A percentile compares a stretch with the other conserved stretches of the same genome.
These are phyloP conservation scores for Drepanosiphum platanoidis DNA, from an alignment of 2,888 invertebrate genomes.

Conservation along the genomic window DNA sequence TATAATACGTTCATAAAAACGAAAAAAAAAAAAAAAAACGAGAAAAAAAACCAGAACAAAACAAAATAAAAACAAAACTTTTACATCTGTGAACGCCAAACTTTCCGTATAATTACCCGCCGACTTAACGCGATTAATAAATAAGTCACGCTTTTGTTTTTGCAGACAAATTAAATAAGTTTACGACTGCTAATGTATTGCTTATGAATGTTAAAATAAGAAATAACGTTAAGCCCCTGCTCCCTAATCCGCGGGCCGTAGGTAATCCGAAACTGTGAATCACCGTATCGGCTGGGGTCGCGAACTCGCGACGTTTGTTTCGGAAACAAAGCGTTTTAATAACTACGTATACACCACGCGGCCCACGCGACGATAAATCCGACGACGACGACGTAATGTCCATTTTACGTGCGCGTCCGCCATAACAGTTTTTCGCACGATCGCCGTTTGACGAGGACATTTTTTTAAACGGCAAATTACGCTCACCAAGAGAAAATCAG, in stretches of 20 bases:
- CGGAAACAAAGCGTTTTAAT: not conserved
- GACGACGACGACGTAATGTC: not conserved
- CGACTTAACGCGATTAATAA: slow-evolving; percentile 28
- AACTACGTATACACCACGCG: too few relatives aligned
- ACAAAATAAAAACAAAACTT: too few relatives aligned
- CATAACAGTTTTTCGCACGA: too few relatives aligned
- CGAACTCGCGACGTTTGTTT: not conserved
- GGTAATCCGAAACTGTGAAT: not conserved
- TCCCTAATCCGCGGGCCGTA: not conserved
- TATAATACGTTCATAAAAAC: not conserved
- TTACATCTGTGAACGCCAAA: not conserved
- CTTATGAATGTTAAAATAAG: not conserved
- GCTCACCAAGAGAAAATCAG: too few relatives aligned
- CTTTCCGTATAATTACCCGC: slow-evolving; percentile 32
- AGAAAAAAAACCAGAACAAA: not conserved
- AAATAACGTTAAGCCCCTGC: not conserved
- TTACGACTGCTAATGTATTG: not conserved
- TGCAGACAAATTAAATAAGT: slow-evolving; percentile 33
- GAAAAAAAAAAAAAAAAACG: slow-evolving; percentile 1
- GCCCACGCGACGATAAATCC: not conserved
- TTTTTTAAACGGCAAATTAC: too few relatives aligned
- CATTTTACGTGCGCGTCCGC: not conserved
- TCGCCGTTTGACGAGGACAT: not conserved
- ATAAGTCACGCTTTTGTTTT: slow-evolving; percentile 27
- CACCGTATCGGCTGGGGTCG: too few relatives aligned